Evolutionary conservation across 2,113 vertebrate species (phyloP), one percentile per base, ranked within the genome.

Genomic region (Triplophysa siluroides): DNA sequence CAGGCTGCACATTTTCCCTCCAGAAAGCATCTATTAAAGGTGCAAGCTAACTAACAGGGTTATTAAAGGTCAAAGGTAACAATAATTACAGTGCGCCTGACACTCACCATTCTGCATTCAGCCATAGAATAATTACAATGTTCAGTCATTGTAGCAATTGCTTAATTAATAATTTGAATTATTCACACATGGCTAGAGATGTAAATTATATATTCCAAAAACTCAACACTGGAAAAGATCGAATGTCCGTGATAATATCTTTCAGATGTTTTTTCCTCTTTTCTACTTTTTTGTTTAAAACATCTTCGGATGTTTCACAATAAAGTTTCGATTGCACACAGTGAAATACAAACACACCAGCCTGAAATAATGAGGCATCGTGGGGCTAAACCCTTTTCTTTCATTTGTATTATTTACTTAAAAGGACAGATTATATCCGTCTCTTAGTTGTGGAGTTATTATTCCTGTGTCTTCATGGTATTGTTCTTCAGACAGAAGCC

Each of bases 101-200:
- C 33, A 60, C 38, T 43, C 62, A 50, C 64, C 56, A 33, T 52
- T 52, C 54, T 38, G 14, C 11, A 64, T 77, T 81, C 78, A 81
- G 14, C 56, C 13, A 29, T 33, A 65, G 56, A 81, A 70, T 81
- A 84, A 81, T 79, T 81, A 84, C 65, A 43, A 33, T 26, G 24
- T 78, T 74, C 79, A 84, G 68, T 61, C 62, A n/a, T 19, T 29
- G 54, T 41, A 68, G 63, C 29, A 63, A 68, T 70, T 64, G 26
- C 70, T 76, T 73, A 76, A 64, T 72, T 68, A 73, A 78, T 26
- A 69, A 69, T 71, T 61, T 69, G 71, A 78, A 78, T 84, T 13
- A 21, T 74, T 74, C 67, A 45, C 71, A 43, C 73, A 66, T 43
- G 76, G 76, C 64, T 47, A 60, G 76, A 64, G 76, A 70, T 63